A percentile compares a stretch with the other conserved stretches of the same genome.
These are phyloP conservation scores for Nipponia nippon DNA, from an alignment of 2,113 vertebrate genomes.

Conservation along the genomic window DNA sequence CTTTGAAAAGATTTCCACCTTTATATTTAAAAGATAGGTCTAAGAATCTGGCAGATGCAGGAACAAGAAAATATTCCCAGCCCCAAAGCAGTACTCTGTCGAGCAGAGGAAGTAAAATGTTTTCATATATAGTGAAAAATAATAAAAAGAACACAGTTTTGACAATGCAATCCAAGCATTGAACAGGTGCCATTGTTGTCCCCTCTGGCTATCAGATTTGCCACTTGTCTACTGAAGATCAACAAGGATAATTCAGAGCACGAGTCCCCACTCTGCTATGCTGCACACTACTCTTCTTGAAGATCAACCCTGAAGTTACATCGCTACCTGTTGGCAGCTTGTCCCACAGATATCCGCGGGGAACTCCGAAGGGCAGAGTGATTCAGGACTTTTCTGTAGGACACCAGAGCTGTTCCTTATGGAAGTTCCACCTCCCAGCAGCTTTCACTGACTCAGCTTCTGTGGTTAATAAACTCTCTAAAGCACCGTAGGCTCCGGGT, in stretches of 20 bases:
- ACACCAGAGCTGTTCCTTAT: neutral
- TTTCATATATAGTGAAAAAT: neutral
- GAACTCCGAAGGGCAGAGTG: neutral
- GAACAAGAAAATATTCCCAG: neutral
- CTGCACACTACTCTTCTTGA: neutral
- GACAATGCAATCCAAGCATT: neutral
- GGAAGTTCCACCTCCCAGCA: neutral
- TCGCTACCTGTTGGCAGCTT: neutral
- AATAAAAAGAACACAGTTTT: neutral
- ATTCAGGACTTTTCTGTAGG: neutral
- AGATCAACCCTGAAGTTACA: neutral
- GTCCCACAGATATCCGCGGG: neutral
- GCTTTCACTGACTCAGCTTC: neutral
- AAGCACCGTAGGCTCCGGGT: neutral
- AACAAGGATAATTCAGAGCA: neutral
- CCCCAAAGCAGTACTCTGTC: neutral
- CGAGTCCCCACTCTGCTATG: neutral
- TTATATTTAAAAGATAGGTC: neutral
- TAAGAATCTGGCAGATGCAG: neutral
- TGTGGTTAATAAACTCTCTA: neutral
- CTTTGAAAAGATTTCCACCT: neutral
- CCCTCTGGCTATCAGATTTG: neutral
- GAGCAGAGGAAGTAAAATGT: neutral
- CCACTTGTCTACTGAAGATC: neutral
- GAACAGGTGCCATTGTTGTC: neutral